Percentiles rank a stretch among this genome's conserved stretches.
Conservation (phyloP, 2,888 invertebrate genomes). For the Dryobotodes eremita region DNA sequence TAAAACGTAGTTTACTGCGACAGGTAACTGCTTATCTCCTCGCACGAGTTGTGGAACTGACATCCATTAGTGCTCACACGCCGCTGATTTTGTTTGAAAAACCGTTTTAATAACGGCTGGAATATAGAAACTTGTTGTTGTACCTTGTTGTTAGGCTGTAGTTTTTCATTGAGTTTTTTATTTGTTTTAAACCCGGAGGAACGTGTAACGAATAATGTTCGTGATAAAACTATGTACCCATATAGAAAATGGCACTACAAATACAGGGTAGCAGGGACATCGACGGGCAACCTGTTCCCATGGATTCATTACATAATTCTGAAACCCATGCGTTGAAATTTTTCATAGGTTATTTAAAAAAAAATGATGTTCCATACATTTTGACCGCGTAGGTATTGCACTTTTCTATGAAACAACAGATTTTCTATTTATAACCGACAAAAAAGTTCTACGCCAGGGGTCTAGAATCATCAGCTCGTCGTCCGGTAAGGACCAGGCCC, state of each 20-base stretch:
- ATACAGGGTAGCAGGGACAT: neutral
- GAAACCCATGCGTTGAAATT: too few species aligned
- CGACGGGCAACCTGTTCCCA: too few species aligned
- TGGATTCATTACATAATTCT: too few species aligned
- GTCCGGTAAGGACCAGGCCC: too few species aligned
- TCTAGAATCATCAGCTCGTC: too few species aligned
- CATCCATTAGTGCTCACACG: slow-evolving; percentile 33
- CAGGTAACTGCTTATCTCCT: slow-evolving; percentile 35
- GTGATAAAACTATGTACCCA: neutral
- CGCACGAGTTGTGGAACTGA: slow-evolving; percentile 20
- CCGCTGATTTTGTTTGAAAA: slow-evolving; percentile 41
- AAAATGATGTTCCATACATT: too few species aligned
- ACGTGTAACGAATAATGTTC: too few species aligned
- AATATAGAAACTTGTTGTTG: neutral
- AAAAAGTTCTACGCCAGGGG: too few species aligned
- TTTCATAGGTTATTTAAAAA: too few species aligned
- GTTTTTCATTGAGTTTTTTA: neutral
- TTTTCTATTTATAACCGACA: too few species aligned
- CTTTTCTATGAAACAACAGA: too few species aligned
- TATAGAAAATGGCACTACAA: neutral
- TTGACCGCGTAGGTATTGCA: too few species aligned
- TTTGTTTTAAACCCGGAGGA: neutral
- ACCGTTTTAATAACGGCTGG: slow-evolving; percentile 12
- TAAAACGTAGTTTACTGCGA: neutral
- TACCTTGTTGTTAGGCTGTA: neutral